phyloP scores from a whole-genome alignment of 2,888 invertebrate genomes.

The Lasioglossum villosulum region DNA sequence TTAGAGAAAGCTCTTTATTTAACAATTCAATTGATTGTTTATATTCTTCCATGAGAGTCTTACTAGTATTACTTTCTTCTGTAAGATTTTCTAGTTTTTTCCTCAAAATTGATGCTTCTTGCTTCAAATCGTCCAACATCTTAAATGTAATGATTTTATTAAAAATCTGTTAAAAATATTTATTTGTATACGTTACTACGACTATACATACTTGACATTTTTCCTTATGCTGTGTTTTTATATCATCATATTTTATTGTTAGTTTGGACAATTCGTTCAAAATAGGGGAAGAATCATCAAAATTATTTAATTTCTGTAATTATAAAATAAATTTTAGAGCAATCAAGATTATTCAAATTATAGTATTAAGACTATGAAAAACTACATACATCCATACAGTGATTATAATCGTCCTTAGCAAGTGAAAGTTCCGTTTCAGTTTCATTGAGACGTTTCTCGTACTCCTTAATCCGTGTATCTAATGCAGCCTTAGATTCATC shows the following conservation, averaged over 20 bases:
- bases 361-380: neutral
- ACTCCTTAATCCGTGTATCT: constrained; percentile 31
- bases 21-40: constrained; percentile 26
- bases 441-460: constrained; percentile 33
- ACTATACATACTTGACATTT: constrained; percentile 50
- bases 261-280: constrained; percentile 48
- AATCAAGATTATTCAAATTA: constrained; percentile 1
- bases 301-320: constrained; percentile 49
- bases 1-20: constrained; percentile 32
- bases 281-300: too few species aligned
- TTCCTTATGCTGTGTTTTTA: constrained; percentile 45
- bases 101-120: constrained; percentile 24
- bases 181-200: neutral
- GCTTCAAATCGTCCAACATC: constrained; percentile 34
- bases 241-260: constrained; percentile 47
- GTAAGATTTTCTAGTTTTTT: constrained; percentile 17
- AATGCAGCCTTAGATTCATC: constrained; percentile 9
- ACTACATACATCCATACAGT: constrained; percentile 35
- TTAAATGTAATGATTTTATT: constrained; percentile 21
- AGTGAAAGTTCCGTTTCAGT: constrained; percentile 27
- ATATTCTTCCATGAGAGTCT: neutral
- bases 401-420: constrained; percentile 18
- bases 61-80: constrained; percentile 26
- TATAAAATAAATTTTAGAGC: constrained; percentile 2
- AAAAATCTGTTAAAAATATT: neutral